These are phyloP conservation scores for Tetraodon nigroviridis DNA, from an alignment of 2,113 vertebrate genomes.

Conservation along the genomic window DNA sequence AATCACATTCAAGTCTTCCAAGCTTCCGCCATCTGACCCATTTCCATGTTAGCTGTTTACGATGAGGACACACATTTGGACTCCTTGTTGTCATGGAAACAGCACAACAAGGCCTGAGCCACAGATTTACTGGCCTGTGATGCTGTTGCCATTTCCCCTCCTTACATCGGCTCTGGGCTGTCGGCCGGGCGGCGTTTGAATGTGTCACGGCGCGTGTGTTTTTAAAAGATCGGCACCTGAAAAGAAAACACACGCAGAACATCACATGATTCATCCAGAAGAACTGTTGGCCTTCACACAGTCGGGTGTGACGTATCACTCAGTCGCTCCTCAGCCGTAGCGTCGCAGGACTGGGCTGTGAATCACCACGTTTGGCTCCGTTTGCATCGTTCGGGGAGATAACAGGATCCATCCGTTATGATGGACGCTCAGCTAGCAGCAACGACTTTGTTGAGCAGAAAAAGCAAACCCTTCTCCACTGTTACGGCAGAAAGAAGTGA, in stretches of 20 bases:
- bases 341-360: too few relatives aligned
- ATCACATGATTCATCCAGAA: neutral
- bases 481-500: too few relatives aligned
- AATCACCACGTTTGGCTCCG: too few relatives aligned
- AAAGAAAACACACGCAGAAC: neutral
- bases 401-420: too few relatives aligned
- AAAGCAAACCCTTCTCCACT: too few relatives aligned
- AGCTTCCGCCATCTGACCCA: neutral
- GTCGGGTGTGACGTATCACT: neutral
- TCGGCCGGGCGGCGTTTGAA: neutral
- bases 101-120: neutral
- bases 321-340: too few relatives aligned
- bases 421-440: too few relatives aligned
- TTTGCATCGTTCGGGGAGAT: too few relatives aligned
- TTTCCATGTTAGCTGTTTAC: neutral
- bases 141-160: neutral
- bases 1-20: neutral
- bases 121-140: neutral
- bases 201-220: neutral
- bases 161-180: neutral
- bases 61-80: neutral
- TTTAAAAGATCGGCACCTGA: neutral
- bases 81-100: neutral
- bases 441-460: too few relatives aligned
- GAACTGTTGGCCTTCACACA: neutral